Conservation (phyloP, 2,888 invertebrate species). For the Archips xylosteana region DNA sequence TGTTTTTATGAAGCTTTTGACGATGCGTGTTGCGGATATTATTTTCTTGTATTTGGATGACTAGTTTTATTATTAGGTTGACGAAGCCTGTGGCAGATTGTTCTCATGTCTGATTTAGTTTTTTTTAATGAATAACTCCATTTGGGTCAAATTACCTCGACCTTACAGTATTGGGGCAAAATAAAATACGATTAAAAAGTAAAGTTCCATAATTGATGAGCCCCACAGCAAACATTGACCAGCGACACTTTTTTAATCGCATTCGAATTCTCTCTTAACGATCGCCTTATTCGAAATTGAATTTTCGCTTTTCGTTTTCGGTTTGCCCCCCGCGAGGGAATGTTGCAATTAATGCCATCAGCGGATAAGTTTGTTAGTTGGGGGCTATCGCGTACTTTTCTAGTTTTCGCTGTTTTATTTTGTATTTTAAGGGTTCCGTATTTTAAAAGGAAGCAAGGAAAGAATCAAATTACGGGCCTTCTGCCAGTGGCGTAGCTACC, state of each 20-base stretch:
- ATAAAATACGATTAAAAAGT: neutral
- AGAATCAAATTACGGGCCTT: too few relatives aligned
- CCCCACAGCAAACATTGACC: conserved; percentile 42
- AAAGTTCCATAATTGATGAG: neutral
- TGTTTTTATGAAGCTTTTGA: too few relatives aligned
- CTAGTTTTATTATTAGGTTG: too few relatives aligned
- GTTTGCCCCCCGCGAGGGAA: conserved; percentile 43
- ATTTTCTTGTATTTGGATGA: too few relatives aligned
- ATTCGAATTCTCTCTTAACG: conserved; percentile 57
- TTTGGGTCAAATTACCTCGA: too few relatives aligned
- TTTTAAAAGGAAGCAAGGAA: too few relatives aligned
- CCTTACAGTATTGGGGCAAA: too few relatives aligned
- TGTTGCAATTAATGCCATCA: conserved; percentile 41
- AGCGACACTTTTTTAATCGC: conserved; percentile 54
- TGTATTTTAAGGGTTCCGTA: neutral
- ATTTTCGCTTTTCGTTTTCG: conserved; percentile 49
- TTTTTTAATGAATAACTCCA: too few relatives aligned
- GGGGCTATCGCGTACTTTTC: neutral
- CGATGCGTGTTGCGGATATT: too few relatives aligned
- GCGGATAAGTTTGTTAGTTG: conserved; percentile 1
- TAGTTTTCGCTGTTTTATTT: neutral
- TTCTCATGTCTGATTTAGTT: too few relatives aligned
- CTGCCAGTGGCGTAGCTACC: too few relatives aligned
- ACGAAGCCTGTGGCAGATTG: too few relatives aligned
- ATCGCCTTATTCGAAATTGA: conserved; percentile 58